Conservation (phyloP, 1,140 invertebrate species). For the Macrosteles quadrilineatus region DNA sequence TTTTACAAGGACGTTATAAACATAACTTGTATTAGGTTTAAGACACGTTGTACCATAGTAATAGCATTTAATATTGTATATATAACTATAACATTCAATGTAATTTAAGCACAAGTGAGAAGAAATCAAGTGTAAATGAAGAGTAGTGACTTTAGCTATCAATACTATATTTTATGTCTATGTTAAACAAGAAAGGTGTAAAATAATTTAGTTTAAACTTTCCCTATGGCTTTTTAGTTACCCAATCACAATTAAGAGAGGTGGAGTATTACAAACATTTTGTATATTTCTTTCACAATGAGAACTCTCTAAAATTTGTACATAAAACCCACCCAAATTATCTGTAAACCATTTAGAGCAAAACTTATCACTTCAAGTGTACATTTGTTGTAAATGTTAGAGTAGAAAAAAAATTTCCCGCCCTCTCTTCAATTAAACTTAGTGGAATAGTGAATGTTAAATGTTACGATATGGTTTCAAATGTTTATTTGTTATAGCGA, state of each 20-base stretch:
- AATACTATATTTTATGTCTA: too few species aligned
- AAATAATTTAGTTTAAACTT: too few species aligned
- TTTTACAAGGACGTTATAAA: background rate
- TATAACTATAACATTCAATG: too few species aligned
- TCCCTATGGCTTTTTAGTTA: too few species aligned
- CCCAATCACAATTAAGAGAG: too few species aligned
- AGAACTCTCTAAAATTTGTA: background rate
- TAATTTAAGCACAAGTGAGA: too few species aligned
- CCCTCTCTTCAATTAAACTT: constrained; percentile 18
- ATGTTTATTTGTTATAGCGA: too few species aligned
- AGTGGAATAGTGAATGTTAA: constrained; percentile 18
- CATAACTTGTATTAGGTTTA: background rate
- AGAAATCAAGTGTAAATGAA: background rate
- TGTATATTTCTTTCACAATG: background rate
- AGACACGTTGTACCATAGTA: constrained; percentile 10
- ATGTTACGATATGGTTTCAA: background rate
- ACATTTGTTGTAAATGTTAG: constrained; percentile 11
- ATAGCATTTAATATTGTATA: constrained; percentile 5
- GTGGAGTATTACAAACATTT: too few species aligned
- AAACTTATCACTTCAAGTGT: too few species aligned
- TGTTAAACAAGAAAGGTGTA: too few species aligned
- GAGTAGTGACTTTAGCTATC: background rate
- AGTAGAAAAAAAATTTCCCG: background rate
- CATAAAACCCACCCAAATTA: too few species aligned
- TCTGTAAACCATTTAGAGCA: too few species aligned